Conservation (phyloP, 1,140 invertebrate species). For the Lanistes nyassanus region DNA sequence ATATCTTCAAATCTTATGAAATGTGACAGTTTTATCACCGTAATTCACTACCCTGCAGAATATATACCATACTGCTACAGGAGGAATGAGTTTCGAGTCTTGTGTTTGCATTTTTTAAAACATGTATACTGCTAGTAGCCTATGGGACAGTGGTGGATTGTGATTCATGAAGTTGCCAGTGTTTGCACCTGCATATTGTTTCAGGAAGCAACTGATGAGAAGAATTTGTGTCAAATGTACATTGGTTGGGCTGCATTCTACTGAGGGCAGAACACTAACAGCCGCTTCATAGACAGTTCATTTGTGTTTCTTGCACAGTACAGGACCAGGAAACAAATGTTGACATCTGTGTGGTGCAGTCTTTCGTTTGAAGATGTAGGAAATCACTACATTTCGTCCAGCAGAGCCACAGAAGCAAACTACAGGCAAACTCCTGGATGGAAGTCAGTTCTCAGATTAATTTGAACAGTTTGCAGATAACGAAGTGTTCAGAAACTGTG, state of each 20-base stretch:
- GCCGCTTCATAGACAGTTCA: background rate
- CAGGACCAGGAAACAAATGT: background rate
- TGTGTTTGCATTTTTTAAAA: too few species aligned
- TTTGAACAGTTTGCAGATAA: background rate
- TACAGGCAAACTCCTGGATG: too few species aligned
- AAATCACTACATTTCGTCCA: background rate
- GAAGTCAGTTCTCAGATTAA: background rate
- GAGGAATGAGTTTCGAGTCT: too few species aligned
- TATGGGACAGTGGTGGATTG: too few species aligned
- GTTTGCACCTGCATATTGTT: slow-evolving; percentile 22
- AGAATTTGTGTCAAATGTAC: slow-evolving; percentile 96
- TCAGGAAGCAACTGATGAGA: slow-evolving; percentile 86
- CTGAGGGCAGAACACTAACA: slow-evolving; percentile 67
- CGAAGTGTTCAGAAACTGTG: too few species aligned
- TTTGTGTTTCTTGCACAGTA: background rate
- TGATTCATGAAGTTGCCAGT: background rate
- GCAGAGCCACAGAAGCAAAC: background rate
- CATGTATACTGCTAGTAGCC: too few species aligned
- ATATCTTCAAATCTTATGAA: too few species aligned
- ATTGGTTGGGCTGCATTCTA: slow-evolving; percentile 90
- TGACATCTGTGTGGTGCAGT: background rate
- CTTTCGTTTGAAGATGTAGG: background rate
- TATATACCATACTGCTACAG: too few species aligned
- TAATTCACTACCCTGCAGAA: too few species aligned
- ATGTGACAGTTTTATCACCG: too few species aligned